Evolutionary conservation across 2,888 invertebrate species (phyloP).

Genomic region (Sphaerolaimus hirsutus): DNA sequence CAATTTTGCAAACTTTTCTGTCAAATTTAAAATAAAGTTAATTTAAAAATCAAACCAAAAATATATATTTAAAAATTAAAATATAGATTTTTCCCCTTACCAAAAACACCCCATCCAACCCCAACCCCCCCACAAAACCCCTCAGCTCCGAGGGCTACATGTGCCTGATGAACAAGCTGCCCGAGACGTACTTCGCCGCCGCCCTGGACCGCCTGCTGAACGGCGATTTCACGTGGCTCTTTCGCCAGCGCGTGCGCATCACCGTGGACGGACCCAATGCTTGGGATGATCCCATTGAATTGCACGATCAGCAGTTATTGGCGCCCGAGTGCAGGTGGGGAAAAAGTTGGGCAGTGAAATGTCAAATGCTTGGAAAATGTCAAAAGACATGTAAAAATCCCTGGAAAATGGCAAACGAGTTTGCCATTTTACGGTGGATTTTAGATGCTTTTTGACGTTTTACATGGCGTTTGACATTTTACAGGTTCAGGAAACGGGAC

Average conservation of each 20-base stretch:
- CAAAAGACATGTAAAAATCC: too few species aligned
- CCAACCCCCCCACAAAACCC: too few species aligned
- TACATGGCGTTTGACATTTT: too few species aligned
- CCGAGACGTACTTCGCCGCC: conserved; percentile 27
- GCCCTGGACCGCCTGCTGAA: conserved; percentile 49
- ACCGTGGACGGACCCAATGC: conserved; percentile 47
- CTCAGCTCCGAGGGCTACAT: conserved; percentile 53
- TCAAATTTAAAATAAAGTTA: not conserved
- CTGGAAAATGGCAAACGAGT: too few species aligned
- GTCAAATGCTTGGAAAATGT: too few species aligned
- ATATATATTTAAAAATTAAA: not conserved
- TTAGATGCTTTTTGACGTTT: too few species aligned
- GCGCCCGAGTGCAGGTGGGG: conserved; percentile 34
- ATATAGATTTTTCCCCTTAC: not conserved
- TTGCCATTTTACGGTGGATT: too few species aligned
- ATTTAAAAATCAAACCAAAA: not conserved
- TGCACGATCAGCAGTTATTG: conserved; percentile 42
- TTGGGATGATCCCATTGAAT: conserved; percentile 42
- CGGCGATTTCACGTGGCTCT: conserved; percentile 48
- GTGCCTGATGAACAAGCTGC: conserved; percentile 56
- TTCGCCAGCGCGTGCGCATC: conserved; percentile 64
- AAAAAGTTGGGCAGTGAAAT: too few species aligned
- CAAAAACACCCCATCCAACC: too few species aligned
- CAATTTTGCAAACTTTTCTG: not conserved
- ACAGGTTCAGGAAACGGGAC: too few species aligned